These are phyloP conservation scores for Arenaria interpres DNA, from an alignment of 2,113 vertebrate species.

Conservation along the genomic window DNA sequence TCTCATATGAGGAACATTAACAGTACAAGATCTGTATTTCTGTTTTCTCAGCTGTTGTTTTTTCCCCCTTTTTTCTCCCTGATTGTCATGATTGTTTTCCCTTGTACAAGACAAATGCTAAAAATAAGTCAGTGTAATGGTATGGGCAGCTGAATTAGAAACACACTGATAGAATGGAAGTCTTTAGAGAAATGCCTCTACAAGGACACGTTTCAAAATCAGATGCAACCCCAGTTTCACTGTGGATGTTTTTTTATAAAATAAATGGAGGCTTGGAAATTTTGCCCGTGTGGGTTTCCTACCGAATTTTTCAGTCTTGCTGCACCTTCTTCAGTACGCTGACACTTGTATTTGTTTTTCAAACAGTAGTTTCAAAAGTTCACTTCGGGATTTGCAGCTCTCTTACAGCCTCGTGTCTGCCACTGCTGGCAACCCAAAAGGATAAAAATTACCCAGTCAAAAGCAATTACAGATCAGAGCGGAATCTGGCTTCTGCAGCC, in stretches of 20 bases:
- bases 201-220: background rate
- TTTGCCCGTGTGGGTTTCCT: background rate
- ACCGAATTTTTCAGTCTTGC: background rate
- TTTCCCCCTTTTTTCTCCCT: background rate
- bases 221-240: background rate
- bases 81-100: background rate
- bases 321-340: background rate
- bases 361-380: background rate
- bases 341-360: background rate
- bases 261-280: background rate
- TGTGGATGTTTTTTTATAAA: background rate
- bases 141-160: background rate
- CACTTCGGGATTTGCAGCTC: background rate
- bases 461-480: constrained; percentile 22
- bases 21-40: background rate
- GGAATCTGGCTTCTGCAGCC: constrained; percentile 18
- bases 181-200: background rate
- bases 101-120: background rate
- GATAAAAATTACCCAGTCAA: constrained; percentile 13
- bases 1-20: background rate
- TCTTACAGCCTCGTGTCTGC: background rate
- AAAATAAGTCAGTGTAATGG: background rate
- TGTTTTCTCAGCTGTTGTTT: background rate
- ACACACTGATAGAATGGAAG: background rate
- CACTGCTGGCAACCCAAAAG: background rate